Percentiles rank a stretch among this genome's conserved stretches.
Evolutionary conservation across 2,797 vertebrate genomes (phyloP).

Genomic region (Lutjanus argentimaculatus): DNA sequence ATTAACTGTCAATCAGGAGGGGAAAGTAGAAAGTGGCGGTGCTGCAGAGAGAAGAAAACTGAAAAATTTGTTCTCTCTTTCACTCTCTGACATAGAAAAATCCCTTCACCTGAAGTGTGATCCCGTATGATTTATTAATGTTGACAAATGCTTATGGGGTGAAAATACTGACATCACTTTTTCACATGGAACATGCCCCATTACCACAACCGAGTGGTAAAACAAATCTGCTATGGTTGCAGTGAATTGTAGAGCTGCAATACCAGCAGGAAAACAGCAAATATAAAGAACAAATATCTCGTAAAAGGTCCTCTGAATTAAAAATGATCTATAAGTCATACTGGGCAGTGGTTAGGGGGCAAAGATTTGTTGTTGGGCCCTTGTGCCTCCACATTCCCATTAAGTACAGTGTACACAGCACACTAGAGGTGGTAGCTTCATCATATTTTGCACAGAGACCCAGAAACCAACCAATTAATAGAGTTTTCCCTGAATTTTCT

Average conservation of each 20-base stretch:
- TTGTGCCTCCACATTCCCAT: neutral
- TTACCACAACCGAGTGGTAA: neutral
- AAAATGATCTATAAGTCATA: neutral
- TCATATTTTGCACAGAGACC: neutral
- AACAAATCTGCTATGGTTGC: neutral
- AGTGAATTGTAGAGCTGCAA: neutral
- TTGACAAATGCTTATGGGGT: neutral
- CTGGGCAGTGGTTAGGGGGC: neutral
- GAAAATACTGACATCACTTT: neutral
- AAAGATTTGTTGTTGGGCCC: neutral
- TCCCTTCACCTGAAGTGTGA: neutral
- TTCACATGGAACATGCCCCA: neutral
- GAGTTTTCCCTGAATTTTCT: too few relatives aligned
- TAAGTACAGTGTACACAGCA: neutral
- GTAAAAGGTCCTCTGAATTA: neutral
- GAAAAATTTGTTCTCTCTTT: too few relatives aligned
- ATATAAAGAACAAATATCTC: too few relatives aligned
- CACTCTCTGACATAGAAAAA: too few relatives aligned
- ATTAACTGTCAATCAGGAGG: constrained; percentile 36
- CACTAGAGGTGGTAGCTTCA: neutral
- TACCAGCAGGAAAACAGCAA: neutral
- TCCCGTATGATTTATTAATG: constrained; percentile 10
- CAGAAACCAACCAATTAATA: neutral
- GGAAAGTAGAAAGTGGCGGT: neutral
- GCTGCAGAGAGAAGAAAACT: neutral